Conservation (phyloP, 1,140 invertebrate genomes). For the Parasteatoda tepidariorum region DNA sequence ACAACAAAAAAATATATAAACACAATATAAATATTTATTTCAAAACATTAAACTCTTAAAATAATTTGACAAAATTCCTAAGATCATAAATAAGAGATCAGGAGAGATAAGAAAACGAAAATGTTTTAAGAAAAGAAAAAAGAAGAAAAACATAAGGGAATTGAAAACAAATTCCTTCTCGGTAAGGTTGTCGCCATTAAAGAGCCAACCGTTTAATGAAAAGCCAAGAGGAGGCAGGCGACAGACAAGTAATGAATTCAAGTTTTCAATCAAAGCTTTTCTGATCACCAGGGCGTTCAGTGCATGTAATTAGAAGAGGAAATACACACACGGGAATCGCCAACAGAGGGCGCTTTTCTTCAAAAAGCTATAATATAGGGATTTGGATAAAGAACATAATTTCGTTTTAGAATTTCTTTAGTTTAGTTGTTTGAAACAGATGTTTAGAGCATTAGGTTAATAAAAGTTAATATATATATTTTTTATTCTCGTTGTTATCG, state of each 20-base stretch:
- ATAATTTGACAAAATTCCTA: too few relatives aligned
- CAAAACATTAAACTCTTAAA: too few relatives aligned
- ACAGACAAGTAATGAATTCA: slow-evolving; percentile 49
- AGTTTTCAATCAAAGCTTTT: slow-evolving; percentile 53
- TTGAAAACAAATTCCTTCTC: slow-evolving; percentile 34
- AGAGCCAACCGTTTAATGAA: slow-evolving; percentile 26
- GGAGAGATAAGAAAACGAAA: background rate
- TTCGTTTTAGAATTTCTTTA: background rate
- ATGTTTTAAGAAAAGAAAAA: background rate
- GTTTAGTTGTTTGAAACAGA: too few relatives aligned
- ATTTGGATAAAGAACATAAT: background rate
- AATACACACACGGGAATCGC: slow-evolving; percentile 3
- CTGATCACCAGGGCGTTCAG: slow-evolving; percentile 35
- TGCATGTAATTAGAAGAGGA: slow-evolving; percentile 55
- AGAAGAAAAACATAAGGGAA: background rate
- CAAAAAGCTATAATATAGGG: too few relatives aligned
- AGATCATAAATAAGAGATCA: too few relatives aligned
- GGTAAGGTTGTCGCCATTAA: slow-evolving; percentile 33
- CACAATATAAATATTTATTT: too few relatives aligned
- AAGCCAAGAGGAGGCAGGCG: slow-evolving; percentile 13
- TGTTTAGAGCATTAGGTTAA: too few relatives aligned
- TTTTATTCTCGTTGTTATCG: too few relatives aligned
- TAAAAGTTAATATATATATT: too few relatives aligned
- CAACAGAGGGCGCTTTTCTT: slow-evolving; percentile 45
- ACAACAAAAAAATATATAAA: too few relatives aligned